These are phyloP conservation scores for Torymus texanus DNA, from an alignment of 2,888 invertebrate genomes.

Conservation along the genomic window DNA sequence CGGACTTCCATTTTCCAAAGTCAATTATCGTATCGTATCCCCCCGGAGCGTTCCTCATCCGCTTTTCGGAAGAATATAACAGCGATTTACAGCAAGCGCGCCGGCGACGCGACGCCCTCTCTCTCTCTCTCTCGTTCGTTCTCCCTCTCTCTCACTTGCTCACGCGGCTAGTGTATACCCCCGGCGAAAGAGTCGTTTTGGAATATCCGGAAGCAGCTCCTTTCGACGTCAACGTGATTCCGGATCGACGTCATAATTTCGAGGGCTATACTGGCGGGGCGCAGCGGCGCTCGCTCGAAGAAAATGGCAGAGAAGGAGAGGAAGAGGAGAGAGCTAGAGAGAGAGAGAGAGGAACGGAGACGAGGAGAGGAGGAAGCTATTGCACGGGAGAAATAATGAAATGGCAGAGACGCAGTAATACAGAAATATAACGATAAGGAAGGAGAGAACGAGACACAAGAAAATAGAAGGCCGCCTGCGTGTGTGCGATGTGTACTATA, in stretches of 20 bases:
- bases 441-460: conserved; percentile 36
- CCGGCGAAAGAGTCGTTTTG: conserved; percentile 59
- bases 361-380: conserved; percentile 44
- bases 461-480: conserved; percentile 13
- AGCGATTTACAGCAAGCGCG: conserved; percentile 51
- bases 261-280: conserved; percentile 54
- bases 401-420: conserved; percentile 56
- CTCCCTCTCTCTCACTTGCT: not conserved
- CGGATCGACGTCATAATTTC: conserved; percentile 70
- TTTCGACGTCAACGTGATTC: conserved; percentile 67
- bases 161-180: too few relatives aligned
- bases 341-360: conserved; percentile 35
- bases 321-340: conserved; percentile 28
- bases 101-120: conserved; percentile 1
- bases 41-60: conserved; percentile 52
- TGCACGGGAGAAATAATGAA: conserved; percentile 53
- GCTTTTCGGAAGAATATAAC: conserved; percentile 58
- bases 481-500: not conserved
- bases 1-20: conserved; percentile 55
- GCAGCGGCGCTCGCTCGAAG: conserved; percentile 6
- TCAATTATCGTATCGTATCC: conserved; percentile 57
- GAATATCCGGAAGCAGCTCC: conserved; percentile 62
- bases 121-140: not conserved
- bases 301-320: conserved; percentile 32
- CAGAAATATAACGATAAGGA: conserved; percentile 55